Evolutionary conservation across 2,797 vertebrate species (phyloP).

Genomic region (Arrhamphus sclerolepis): DNA sequence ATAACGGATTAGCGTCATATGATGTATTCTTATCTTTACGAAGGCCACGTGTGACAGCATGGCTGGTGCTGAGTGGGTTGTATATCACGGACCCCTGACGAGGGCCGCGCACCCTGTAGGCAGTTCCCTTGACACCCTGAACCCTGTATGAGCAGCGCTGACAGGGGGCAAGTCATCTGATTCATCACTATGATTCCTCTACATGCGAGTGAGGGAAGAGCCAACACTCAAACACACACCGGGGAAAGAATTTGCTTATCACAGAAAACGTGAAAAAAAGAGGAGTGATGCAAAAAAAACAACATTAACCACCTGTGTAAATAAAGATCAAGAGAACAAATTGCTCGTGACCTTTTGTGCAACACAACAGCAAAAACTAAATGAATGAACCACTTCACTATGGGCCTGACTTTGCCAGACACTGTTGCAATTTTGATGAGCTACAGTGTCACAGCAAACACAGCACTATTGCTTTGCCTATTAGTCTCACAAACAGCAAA

Average conservation of each 20-base stretch:
- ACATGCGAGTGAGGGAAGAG: background rate
- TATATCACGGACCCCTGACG: conserved; percentile 47
- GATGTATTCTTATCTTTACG: conserved; percentile 45
- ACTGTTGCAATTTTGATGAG: conserved; percentile 58
- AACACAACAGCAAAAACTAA: conserved; percentile 23
- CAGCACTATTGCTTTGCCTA: conserved; percentile 51
- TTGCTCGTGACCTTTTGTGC: conserved; percentile 28
- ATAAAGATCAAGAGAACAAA: conserved; percentile 24
- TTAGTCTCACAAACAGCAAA: conserved; percentile 61
- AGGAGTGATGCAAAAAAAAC: background rate
- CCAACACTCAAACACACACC: conserved; percentile 4
- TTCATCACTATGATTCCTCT: conserved; percentile 26
- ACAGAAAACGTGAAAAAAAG: background rate
- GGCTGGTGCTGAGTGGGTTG: conserved; percentile 35
- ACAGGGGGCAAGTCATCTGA: conserved; percentile 58
- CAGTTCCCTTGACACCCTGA: conserved; percentile 68
- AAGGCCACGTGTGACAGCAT: conserved; percentile 55
- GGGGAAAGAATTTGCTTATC: conserved; percentile 3
- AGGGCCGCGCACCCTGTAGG: conserved; percentile 40
- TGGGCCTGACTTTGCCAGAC: conserved; percentile 17
- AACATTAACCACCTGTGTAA: conserved; percentile 30
- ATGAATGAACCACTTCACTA: conserved; percentile 9
- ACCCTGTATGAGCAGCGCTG: conserved; percentile 44
- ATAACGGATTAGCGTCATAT: conserved; percentile 45
- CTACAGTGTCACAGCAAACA: conserved; percentile 41